These are phyloP conservation scores for Cosmia trapezina DNA, from an alignment of 2,888 invertebrate genomes.

Conservation along the genomic window DNA sequence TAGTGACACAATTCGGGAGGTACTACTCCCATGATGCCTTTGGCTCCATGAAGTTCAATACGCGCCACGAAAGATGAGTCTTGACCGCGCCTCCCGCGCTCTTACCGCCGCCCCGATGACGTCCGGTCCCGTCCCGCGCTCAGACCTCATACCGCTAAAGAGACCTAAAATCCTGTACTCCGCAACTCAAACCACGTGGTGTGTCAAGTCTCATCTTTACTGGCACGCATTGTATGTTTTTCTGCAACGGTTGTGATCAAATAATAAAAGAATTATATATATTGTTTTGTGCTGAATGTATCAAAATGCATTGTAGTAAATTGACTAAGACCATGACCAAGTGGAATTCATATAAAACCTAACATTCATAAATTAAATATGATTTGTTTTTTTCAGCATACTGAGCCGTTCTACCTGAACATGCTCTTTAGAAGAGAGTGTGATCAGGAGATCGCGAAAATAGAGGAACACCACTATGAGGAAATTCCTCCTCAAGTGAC, in stretches of 20 bases:
- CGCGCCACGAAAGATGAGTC: no score
- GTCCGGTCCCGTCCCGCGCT: no score
- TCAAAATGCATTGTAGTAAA: not conserved
- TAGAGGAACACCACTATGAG: not conserved
- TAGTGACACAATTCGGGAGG: not conserved
- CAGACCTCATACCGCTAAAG: no score
- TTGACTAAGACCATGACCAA: not conserved
- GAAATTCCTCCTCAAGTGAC: not conserved
- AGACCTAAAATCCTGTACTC: no score
- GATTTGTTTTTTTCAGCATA: not conserved
- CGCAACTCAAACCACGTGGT: no score
- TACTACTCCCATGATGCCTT: not conserved
- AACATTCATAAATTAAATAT: not conserved
- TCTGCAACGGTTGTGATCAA: no score
- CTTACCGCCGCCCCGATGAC: no score
- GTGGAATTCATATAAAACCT: not conserved
- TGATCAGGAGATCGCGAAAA: not conserved
- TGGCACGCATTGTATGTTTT: no score
- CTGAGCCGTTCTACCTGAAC: not conserved
- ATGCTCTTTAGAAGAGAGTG: not conserved
- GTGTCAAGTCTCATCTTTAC: no score
- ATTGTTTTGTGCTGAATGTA: not conserved
- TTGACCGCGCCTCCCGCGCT: no score
- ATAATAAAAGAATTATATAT: no score
- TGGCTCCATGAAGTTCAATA: no score